These are phyloP conservation scores for Octomys mimax DNA, from an alignment of 2,797 vertebrate genomes.

Conservation along the genomic window DNA sequence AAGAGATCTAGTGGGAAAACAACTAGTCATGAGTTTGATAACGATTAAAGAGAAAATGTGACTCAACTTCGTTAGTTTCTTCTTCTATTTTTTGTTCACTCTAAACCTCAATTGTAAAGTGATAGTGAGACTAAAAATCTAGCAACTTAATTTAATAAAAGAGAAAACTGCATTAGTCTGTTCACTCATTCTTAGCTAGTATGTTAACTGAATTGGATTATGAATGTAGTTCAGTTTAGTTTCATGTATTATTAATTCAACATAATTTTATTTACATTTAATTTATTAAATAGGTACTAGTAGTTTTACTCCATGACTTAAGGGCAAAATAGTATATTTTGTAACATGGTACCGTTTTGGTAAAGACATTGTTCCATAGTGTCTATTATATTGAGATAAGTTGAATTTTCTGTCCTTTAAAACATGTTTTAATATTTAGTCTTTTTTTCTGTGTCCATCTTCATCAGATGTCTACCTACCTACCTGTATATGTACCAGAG, in stretches of 20 bases:
- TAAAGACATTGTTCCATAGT: not conserved
- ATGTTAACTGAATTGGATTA: constrained; percentile 49
- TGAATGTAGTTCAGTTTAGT: constrained; percentile 47
- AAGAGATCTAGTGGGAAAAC: constrained; percentile 35
- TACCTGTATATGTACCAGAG: not conserved
- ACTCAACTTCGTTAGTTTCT: not conserved
- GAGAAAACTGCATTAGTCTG: not conserved
- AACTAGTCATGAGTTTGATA: not conserved
- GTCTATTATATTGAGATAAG: not conserved
- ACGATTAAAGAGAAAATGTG: constrained; percentile 8
- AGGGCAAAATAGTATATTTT: not conserved
- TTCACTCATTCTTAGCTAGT: not conserved
- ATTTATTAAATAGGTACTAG: not conserved
- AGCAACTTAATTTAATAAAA: constrained; percentile 22
- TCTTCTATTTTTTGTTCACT: constrained; percentile 19
- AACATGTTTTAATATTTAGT: constrained; percentile 57
- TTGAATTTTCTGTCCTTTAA: constrained; percentile 36
- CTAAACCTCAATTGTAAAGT: constrained; percentile 8
- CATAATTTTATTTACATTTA: constrained; percentile 37
- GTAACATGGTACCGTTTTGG: constrained; percentile 7
- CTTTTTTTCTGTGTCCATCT: not conserved
- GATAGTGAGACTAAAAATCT: not conserved
- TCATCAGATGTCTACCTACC: not conserved
- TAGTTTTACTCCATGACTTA: constrained; percentile 56
- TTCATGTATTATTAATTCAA: constrained; percentile 1